Base-by-base conservation (phyloP, 2,113 vertebrate genomes). In the Leuciscus idus region DNA sequence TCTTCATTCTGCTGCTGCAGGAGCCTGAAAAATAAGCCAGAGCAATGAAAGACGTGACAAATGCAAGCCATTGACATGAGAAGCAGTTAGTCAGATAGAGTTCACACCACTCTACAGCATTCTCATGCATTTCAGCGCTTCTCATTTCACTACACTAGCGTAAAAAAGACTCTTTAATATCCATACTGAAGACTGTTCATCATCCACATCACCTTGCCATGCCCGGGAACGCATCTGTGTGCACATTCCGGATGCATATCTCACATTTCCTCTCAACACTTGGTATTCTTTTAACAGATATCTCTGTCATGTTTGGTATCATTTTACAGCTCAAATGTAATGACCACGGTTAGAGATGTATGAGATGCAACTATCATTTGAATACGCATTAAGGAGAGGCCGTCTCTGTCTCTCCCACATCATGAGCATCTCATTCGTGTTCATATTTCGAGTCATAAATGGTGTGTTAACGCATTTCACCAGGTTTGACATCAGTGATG, bases 1-100 rank as follows among this genome's bases (percentile, higher is more conserved):
- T 99, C 97, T 88, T 99, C 97, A 36, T 99, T 99, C 92, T 99
- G 97, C 87, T 96, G 97, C 93, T 98, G 96, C 86, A 99, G 93
- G n/a, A 98, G 95, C 92, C 98, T 99, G 85, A 2, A 8, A 48
- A 30, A 88, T 6, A 55, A 79, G 28, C 7, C 33, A 61, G 33
- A n/a, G 28, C 57, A 43, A 43, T 43, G 30, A 61, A 21, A 59
- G 28, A 79, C 11, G 15, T 36, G n/a, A 75, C 26, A 17, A 75
- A 50, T 9, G 26, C 73, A 50, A 17, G 52, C 52, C 19, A 4
- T 17, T 39, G 33, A 72, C 33, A 72, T 6, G 33, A 72, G 68
- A 43, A 72, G 23, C 68, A 2, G 30, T 68, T 68, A 33, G 36
- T 43, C 21, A 73, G 43, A 46, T 46, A 6, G 39, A 46, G 70